phyloP scores from a whole-genome alignment of 2,113 vertebrate species.

The Ciconia maguari region DNA sequence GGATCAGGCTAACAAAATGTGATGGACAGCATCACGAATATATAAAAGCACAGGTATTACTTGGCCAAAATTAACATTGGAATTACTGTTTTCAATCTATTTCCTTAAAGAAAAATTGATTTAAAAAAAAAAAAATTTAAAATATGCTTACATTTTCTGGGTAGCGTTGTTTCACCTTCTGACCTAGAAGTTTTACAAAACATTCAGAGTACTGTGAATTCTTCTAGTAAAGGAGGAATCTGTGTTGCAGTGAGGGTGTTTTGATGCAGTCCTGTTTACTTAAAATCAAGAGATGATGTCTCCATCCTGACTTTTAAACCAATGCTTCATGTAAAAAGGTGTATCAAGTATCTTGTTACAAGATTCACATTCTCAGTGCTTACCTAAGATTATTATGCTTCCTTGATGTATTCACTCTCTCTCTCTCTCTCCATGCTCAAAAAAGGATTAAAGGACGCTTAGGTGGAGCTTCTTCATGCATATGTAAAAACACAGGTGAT shows the following conservation, averaged over 20 bases:
- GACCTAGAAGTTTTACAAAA: not conserved
- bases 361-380: not conserved
- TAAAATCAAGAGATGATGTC: not conserved
- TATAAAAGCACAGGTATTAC: not conserved
- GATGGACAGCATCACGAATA: not conserved
- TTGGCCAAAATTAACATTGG: not conserved
- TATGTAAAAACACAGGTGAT: not conserved
- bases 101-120: not conserved
- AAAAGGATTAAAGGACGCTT: not conserved
- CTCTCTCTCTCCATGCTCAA: not conserved
- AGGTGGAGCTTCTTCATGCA: not conserved
- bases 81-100: not conserved
- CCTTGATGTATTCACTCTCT: not conserved
- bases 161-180: not conserved
- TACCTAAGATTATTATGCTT: not conserved
- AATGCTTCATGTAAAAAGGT: not conserved
- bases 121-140: not conserved
- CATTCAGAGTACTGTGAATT: not conserved
- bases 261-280: not conserved
- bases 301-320: not conserved
- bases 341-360: not conserved
- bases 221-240: not conserved
- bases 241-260: not conserved
- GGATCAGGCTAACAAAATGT: not conserved
- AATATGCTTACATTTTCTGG: not conserved